These are phyloP conservation scores for Turdus rufiventris DNA, from an alignment of 2,113 vertebrate genomes.

Conservation along the genomic window DNA sequence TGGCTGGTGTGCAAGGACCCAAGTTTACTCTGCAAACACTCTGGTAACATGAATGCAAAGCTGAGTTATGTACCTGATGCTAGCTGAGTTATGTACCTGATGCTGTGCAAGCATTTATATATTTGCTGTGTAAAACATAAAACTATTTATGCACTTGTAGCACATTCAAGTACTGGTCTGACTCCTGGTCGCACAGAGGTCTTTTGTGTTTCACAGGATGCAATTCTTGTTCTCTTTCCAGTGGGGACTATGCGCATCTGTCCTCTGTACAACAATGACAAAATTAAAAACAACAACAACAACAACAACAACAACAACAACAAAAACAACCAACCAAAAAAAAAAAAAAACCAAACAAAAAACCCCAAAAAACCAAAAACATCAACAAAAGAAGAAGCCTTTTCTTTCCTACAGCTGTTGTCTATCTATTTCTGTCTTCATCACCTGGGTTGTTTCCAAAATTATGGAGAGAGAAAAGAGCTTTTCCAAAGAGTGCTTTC, in stretches of 20 bases:
- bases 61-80: neutral
- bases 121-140: neutral
- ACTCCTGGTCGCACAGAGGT: neutral
- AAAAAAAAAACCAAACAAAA: too few relatives aligned
- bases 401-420: neutral
- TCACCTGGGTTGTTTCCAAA: constrained; percentile 8
- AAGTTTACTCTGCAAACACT: neutral
- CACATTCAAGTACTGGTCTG: neutral
- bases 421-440: neutral
- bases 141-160: neutral
- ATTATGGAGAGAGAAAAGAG: neutral
- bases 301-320: too few relatives aligned
- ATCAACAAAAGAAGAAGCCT: neutral
- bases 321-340: too few relatives aligned
- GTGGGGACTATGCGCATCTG: accelerated
- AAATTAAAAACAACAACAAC: neutral
- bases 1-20: neutral
- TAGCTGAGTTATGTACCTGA: neutral
- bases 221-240: neutral
- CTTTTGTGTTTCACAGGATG: neutral
- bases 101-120: neutral
- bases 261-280: neutral
- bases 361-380: neutral
- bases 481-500: neutral
- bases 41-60: neutral